phyloP scores from a whole-genome alignment of 2,888 invertebrate genomes.

The Coelinius sp. region DNA sequence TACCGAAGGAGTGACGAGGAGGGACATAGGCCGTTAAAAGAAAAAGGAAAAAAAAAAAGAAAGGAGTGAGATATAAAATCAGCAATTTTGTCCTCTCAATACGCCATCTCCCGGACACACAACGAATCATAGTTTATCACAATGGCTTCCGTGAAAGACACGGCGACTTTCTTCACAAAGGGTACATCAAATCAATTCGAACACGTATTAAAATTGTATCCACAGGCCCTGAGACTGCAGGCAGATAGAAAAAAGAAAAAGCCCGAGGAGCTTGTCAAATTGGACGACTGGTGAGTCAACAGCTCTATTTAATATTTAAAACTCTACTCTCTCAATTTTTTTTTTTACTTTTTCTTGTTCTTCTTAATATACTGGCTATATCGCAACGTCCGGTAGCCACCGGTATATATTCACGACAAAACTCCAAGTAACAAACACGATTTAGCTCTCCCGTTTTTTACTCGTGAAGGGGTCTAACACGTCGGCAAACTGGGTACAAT shows the following conservation, averaged over 20 bases:
- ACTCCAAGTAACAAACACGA: slow-evolving; percentile 24
- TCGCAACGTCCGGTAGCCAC: slow-evolving; percentile 1
- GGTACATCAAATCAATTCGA: slow-evolving; percentile 90
- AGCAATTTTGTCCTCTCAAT: slow-evolving; percentile 37
- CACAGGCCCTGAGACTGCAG: slow-evolving; percentile 91
- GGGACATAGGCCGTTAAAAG: background rate
- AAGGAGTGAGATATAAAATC: slow-evolving; percentile 28
- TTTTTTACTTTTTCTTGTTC: background rate
- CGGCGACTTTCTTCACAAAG: slow-evolving; percentile 93
- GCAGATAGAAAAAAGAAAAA: slow-evolving; percentile 93
- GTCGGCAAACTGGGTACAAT: slow-evolving; percentile 63
- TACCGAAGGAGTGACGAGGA: background rate
- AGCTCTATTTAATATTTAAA: slow-evolving; percentile 9
- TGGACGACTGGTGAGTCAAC: slow-evolving; percentile 92
- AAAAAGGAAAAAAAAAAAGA: slow-evolving; percentile 33
- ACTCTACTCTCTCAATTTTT: slow-evolving; percentile 13
- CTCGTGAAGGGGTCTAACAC: slow-evolving; percentile 14
- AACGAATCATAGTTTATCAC: slow-evolving; percentile 70
- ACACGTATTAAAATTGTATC: slow-evolving; percentile 91
- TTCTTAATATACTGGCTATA: slow-evolving; percentile 36
- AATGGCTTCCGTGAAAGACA: slow-evolving; percentile 91
- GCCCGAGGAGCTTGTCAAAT: slow-evolving; percentile 93
- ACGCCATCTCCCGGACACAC: slow-evolving; percentile 50
- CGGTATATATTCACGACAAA: slow-evolving; percentile 19
- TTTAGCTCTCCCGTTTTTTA: slow-evolving; percentile 39